Evolutionary conservation across 2,888 invertebrate species (phyloP).

Genomic region (Coronaproctus castanopsis): DNA sequence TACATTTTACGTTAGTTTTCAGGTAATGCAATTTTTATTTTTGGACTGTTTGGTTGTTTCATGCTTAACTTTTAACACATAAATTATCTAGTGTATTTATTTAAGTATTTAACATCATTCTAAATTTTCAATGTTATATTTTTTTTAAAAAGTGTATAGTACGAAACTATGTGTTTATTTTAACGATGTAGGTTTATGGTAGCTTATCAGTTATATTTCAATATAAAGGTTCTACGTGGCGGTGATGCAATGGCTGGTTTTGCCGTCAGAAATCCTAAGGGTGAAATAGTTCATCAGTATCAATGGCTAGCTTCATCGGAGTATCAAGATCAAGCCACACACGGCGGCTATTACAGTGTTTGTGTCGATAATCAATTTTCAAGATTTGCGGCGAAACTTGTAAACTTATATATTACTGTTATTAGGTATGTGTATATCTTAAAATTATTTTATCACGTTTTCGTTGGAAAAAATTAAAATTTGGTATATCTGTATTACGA

Average conservation of each 20-base stretch:
- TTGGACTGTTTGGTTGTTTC: not conserved
- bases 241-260: slow-evolving; percentile 89
- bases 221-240: slow-evolving; percentile 58
- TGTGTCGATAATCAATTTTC: slow-evolving; percentile 89
- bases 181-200: not conserved
- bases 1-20: slow-evolving; percentile 82
- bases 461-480: not conserved
- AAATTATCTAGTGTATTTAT: no score
- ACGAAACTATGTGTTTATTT: no score
- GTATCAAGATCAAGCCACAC: slow-evolving; percentile 60
- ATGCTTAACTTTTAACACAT: no score
- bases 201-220: slow-evolving; percentile 14
- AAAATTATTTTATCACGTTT: not conserved
- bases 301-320: slow-evolving; percentile 77
- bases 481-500: not conserved
- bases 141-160: no score
- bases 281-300: slow-evolving; percentile 69
- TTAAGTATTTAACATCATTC: no score
- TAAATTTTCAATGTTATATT: no score
- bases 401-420: slow-evolving; percentile 75
- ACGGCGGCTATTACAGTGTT: slow-evolving; percentile 71
- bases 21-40: slow-evolving; percentile 35
- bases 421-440: slow-evolving; percentile 33
- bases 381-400: slow-evolving; percentile 68
- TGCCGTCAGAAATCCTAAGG: slow-evolving; percentile 66